These are phyloP conservation scores for Mechanitis mazaeus DNA, from an alignment of 2,888 invertebrate genomes.

Conservation along the genomic window DNA sequence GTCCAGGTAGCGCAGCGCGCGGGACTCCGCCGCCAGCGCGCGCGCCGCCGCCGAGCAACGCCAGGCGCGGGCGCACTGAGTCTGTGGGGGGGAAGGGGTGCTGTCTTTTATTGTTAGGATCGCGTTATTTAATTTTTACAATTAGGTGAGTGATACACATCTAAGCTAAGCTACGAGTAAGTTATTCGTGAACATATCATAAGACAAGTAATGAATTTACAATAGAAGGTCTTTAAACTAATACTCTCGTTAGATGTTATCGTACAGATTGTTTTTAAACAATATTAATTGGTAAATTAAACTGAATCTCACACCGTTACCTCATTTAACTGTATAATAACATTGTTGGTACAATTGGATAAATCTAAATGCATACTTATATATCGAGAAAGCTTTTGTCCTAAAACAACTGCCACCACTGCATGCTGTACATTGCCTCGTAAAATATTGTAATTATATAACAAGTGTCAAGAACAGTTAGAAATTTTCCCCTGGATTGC, in stretches of 20 bases:
- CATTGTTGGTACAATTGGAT: neutral
- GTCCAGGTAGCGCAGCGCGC: slow-evolving; percentile 71
- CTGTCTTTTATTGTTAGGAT: no score
- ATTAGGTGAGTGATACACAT: no score
- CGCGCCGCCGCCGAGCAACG: slow-evolving; percentile 66
- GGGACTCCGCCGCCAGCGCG: slow-evolving; percentile 63
- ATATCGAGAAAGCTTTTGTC: neutral
- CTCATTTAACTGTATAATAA: neutral
- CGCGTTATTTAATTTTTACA: no score
- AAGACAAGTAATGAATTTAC: no score
- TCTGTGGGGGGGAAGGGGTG: slow-evolving; percentile 34
- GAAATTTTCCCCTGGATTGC: no score
- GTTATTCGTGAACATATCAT: no score
- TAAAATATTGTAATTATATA: neutral
- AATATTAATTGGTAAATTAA: no score
- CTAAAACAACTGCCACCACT: slow-evolving; percentile 5
- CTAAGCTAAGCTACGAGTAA: no score
- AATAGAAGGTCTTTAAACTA: no score
- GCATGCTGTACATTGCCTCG: neutral
- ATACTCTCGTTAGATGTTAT: no score
- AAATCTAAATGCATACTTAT: neutral
- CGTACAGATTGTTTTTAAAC: no score
- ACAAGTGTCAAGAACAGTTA: neutral
- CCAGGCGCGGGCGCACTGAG: slow-evolving; percentile 55
- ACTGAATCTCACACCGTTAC: no score